These are phyloP conservation scores for Sminthurides aquaticus DNA, from an alignment of 2,888 invertebrate genomes.

Conservation along the genomic window DNA sequence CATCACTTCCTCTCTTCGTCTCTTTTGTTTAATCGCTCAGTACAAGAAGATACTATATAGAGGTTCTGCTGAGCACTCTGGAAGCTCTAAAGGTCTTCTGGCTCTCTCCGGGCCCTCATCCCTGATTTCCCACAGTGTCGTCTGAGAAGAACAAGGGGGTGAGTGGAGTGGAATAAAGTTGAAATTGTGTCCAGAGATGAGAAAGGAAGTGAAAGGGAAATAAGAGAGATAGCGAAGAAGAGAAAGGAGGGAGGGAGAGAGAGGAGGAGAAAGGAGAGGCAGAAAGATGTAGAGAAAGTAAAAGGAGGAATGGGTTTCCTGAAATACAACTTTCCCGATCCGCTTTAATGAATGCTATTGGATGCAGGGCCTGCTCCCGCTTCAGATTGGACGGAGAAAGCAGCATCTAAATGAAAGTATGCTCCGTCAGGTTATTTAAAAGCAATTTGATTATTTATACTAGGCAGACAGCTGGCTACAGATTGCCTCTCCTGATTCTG, in stretches of 20 bases:
- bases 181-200: neutral
- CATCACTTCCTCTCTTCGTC: too few relatives aligned
- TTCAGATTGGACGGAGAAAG: neutral
- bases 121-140: too few relatives aligned
- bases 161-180: neutral
- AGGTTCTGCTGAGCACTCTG: too few relatives aligned
- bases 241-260: neutral
- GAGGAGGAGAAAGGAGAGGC: neutral
- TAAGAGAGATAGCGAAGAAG: neutral
- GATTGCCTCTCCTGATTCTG: neutral
- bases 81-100: too few relatives aligned
- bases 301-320: too few relatives aligned
- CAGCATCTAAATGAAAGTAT: neutral
- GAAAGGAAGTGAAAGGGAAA: neutral
- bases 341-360: neutral
- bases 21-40: too few relatives aligned
- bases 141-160: neutral
- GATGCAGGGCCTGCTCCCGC: neutral
- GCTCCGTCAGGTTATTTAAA: neutral
- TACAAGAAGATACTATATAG: too few relatives aligned
- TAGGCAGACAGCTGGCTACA: neutral
- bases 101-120: too few relatives aligned
- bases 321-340: too few relatives aligned
- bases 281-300: neutral
- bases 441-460: neutral